Percentiles rank a stretch among this genome's conserved stretches.
Evolutionary conservation across 2,888 invertebrate species (phyloP).

Genomic region (Plebejus anna): DNA sequence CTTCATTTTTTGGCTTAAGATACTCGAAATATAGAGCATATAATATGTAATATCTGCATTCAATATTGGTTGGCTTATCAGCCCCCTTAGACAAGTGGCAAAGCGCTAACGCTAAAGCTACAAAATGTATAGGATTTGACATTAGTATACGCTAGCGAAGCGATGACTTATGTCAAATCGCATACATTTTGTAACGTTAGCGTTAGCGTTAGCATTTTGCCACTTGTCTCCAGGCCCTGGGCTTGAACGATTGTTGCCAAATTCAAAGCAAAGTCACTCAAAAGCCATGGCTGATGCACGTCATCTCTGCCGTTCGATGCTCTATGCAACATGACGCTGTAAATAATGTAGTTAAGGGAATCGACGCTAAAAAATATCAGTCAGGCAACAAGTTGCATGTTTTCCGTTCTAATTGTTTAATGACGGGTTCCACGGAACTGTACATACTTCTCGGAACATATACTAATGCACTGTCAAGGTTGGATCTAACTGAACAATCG

Average conservation of each 20-base stretch:
- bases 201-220: too few species aligned
- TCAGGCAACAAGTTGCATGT: slow-evolving; percentile 50
- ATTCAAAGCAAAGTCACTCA: slow-evolving; percentile 5
- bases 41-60: too few species aligned
- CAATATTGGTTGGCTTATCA: too few species aligned
- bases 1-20: too few species aligned
- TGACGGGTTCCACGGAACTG: slow-evolving; percentile 52
- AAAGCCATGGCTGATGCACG: slow-evolving; percentile 30
- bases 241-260: not conserved
- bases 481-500: slow-evolving; percentile 34
- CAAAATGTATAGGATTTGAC: too few species aligned
- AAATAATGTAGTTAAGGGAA: slow-evolving; percentile 36
- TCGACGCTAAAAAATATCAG: slow-evolving; percentile 46
- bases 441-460: slow-evolving; percentile 48
- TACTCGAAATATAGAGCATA: too few species aligned
- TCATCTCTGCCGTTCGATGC: slow-evolving; percentile 39
- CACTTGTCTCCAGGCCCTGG: too few species aligned
- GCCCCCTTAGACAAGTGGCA: too few species aligned
- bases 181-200: too few species aligned
- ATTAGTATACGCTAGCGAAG: too few species aligned
- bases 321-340: slow-evolving; percentile 39
- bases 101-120: too few species aligned
- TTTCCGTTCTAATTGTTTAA: slow-evolving; percentile 49
- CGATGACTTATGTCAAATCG: too few species aligned
- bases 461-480: slow-evolving; percentile 51